Evolutionary conservation across 1,140 invertebrate species (phyloP).

Genomic region (Paracyclopina nana): DNA sequence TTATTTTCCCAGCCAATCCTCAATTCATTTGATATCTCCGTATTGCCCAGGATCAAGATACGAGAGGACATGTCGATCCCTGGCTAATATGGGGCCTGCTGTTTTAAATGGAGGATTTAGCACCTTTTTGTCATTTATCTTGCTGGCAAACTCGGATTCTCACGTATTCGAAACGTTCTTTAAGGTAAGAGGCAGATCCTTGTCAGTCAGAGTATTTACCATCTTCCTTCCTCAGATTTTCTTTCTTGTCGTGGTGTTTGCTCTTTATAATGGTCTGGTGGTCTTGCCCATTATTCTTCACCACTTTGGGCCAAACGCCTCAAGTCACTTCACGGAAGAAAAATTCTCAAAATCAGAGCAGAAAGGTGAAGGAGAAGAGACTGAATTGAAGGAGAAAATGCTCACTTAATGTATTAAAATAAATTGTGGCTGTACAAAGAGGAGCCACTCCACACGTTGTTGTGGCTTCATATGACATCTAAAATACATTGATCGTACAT

Average conservation of each 20-base stretch:
- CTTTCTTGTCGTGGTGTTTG: constrained; percentile 34
- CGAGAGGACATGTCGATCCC: constrained; percentile 25
- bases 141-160: constrained; percentile 27
- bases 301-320: constrained; percentile 30
- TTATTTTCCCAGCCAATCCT: not conserved
- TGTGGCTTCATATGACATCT: no score
- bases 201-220: not conserved
- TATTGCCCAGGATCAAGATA: not conserved
- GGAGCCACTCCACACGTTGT: no score
- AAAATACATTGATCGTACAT: no score
- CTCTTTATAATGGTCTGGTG: constrained; percentile 35
- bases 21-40: not conserved
- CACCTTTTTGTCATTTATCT: constrained; percentile 31
- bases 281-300: constrained; percentile 36
- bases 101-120: constrained; percentile 32
- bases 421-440: no score
- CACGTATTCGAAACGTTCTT: constrained; percentile 31
- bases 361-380: no score
- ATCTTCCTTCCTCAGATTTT: constrained; percentile 36
- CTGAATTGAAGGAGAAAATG: no score
- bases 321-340: no score
- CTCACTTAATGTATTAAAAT: no score
- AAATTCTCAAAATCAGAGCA: no score
- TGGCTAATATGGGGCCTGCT: constrained; percentile 29
- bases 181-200: constrained; percentile 24